A percentile compares a stretch with the other conserved stretches of the same genome.
Evolutionary conservation across 2,113 vertebrate species (phyloP).

Genomic region (Pangasianodon gigas): DNA sequence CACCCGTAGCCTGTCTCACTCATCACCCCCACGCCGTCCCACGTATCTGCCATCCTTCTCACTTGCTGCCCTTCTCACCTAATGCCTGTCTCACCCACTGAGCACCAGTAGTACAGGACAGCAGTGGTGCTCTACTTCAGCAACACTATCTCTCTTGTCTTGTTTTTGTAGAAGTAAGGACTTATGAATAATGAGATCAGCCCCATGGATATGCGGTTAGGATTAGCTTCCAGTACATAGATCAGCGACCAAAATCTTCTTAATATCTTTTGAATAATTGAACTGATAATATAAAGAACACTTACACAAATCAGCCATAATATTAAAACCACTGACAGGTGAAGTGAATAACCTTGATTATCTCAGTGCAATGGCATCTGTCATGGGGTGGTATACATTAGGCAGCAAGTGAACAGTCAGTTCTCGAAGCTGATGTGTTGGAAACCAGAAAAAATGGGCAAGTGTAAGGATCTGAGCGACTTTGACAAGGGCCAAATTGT

Average conservation of each 20-base stretch:
- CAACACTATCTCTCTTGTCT: too few relatives aligned
- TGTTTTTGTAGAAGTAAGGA: not conserved
- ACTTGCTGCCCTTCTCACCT: not conserved
- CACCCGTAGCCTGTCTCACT: not conserved
- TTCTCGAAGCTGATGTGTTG: too few relatives aligned
- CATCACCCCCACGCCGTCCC: not conserved
- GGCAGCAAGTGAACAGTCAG: too few relatives aligned
- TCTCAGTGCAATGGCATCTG: too few relatives aligned
- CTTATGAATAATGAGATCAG: not conserved
- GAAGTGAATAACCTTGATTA: too few relatives aligned
- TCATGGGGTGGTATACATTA: too few relatives aligned
- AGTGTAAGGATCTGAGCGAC: too few relatives aligned
- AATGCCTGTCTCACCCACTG: not conserved
- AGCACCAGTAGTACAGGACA: not conserved
- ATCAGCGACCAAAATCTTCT: not conserved
- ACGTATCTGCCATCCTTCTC: not conserved
- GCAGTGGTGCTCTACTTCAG: not conserved
- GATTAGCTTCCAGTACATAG: not conserved
- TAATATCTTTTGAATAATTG: not conserved
- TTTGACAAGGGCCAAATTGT: too few relatives aligned
- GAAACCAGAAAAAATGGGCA: too few relatives aligned
- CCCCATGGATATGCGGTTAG: not conserved
- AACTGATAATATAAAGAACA: not conserved
- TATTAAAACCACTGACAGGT: too few relatives aligned
- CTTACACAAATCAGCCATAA: not conserved